Conservation (phyloP, 2,888 invertebrate species). For the Tanypteryx hageni region DNA sequence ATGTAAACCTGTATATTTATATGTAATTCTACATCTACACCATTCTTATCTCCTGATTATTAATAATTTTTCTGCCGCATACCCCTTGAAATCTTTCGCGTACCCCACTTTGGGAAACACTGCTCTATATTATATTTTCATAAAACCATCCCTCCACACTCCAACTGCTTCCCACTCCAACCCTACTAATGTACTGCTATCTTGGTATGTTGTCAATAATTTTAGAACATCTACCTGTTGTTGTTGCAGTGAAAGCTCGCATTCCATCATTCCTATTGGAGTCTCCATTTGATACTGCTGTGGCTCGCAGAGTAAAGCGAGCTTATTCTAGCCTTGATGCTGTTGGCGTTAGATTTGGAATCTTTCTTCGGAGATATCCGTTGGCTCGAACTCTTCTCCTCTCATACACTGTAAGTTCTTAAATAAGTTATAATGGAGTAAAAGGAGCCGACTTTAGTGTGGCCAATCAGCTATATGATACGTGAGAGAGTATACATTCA, state of each 20-base stretch:
- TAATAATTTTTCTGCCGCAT: too few relatives aligned
- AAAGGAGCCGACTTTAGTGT: neutral
- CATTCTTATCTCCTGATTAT: too few relatives aligned
- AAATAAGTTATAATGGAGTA: neutral
- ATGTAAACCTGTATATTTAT: too few relatives aligned
- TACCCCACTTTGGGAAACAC: too few relatives aligned
- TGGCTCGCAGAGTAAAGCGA: conserved; percentile 85
- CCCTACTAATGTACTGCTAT: too few relatives aligned
- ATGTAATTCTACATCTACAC: too few relatives aligned
- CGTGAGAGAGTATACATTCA: neutral
- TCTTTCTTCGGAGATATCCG: conserved; percentile 89
- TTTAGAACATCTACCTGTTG: conserved; percentile 59
- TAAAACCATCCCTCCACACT: too few relatives aligned
- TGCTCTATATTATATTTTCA: too few relatives aligned
- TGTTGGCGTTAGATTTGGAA: conserved; percentile 86
- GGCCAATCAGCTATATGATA: neutral
- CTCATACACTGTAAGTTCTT: conserved; percentile 84
- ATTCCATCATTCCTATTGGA: conserved; percentile 85
- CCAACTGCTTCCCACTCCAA: too few relatives aligned
- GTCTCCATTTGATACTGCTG: conserved; percentile 85
- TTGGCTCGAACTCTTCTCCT: conserved; percentile 89
- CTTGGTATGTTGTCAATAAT: neutral
- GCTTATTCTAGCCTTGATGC: conserved; percentile 87
- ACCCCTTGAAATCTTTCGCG: too few relatives aligned
- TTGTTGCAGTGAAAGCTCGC: conserved; percentile 77